These are phyloP conservation scores for Erebia aethiops DNA, from an alignment of 2,888 invertebrate genomes.

Conservation along the genomic window DNA sequence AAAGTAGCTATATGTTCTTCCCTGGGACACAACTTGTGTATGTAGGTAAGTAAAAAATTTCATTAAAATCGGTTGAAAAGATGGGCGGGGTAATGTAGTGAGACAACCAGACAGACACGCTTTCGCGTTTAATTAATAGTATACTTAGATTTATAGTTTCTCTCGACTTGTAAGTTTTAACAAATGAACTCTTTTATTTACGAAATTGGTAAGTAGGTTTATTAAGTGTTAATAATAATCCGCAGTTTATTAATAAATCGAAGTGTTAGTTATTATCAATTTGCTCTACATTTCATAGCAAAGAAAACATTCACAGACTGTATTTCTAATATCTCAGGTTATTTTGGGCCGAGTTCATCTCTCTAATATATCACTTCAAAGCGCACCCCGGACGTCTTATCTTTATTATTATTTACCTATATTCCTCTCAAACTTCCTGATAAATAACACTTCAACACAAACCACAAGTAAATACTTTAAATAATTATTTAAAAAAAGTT, in stretches of 20 bases:
- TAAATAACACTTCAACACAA: constrained; percentile 31
- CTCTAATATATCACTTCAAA: constrained; percentile 62
- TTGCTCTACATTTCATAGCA: constrained; percentile 26
- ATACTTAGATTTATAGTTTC: no score
- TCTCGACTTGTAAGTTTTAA: no score
- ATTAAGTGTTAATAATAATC: no score
- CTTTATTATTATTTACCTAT: constrained; percentile 53
- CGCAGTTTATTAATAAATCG: constrained; percentile 5
- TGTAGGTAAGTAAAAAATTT: no score
- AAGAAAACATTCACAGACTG: constrained; percentile 29
- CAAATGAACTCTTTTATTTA: background rate
- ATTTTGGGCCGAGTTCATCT: constrained; percentile 62
- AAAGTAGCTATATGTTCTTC: no score
- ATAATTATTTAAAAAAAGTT: background rate
- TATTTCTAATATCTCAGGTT: constrained; percentile 45
- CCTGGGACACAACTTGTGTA: no score
- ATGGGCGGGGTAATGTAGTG: no score
- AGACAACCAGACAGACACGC: no score
- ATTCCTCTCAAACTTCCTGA: constrained; percentile 39
- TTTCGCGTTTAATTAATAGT: no score
- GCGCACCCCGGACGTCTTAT: constrained; percentile 65
- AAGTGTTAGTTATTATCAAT: constrained; percentile 21
- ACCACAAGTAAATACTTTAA: background rate
- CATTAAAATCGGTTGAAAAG: no score
- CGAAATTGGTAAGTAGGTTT: background rate